phyloP scores from a whole-genome alignment of 2,797 vertebrate genomes.

The Protosalanx chinensis region DNA sequence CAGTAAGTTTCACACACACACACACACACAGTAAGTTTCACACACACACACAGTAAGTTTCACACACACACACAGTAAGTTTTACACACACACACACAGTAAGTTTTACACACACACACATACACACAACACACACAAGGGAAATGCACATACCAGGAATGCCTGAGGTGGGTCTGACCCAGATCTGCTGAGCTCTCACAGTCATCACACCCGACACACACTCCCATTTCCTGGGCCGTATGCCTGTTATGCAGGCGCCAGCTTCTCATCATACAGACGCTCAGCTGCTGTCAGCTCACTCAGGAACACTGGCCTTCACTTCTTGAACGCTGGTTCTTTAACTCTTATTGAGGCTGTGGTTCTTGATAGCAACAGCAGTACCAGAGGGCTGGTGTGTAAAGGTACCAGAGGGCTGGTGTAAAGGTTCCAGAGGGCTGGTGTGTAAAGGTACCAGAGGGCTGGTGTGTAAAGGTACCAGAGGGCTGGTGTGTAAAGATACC shows the following conservation, averaged over 20 bases:
- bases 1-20: conserved; percentile 8
- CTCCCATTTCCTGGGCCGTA: conserved; percentile 12
- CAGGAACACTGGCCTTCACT: too few species aligned
- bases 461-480: too few species aligned
- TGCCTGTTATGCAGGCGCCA: conserved; percentile 31
- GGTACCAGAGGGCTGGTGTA: too few species aligned
- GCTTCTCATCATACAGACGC: conserved; percentile 24
- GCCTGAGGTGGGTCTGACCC: conserved; percentile 62
- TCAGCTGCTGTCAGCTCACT: too few species aligned
- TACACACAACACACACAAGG: conserved; percentile 1
- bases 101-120: neutral
- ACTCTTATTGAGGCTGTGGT: too few species aligned
- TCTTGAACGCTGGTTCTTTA: too few species aligned
- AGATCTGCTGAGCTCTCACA: conserved; percentile 46
- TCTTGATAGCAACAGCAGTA: too few species aligned
- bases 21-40: conserved; percentile 8
- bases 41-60: conserved; percentile 4
- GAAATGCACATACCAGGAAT: conserved; percentile 57
- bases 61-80: too few species aligned
- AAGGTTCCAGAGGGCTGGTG: too few species aligned
- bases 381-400: too few species aligned
- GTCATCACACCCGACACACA: conserved; percentile 6
- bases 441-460: too few species aligned
- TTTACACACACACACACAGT: conserved; percentile 19
- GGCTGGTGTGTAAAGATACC: too few species aligned